Percentiles rank a stretch among this genome's conserved stretches.
phyloP scores from a whole-genome alignment of 2,113 vertebrate species.

The Myxocyprinus asiaticus region DNA sequence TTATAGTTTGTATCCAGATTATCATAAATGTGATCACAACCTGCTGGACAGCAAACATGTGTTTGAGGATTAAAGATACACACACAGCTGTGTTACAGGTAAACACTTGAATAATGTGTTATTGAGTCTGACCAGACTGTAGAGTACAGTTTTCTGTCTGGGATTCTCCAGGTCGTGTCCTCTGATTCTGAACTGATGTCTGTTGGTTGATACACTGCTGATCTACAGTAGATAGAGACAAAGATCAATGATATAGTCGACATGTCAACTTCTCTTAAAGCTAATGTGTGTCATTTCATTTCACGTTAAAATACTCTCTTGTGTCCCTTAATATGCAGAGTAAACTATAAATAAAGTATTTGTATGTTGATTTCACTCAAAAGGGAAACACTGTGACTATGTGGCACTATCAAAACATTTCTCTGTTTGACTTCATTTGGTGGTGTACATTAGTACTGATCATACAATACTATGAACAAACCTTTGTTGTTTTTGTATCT shows the following conservation, averaged over 20 bases:
- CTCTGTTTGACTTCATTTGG: neutral
- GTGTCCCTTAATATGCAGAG: too few relatives aligned
- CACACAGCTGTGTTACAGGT: neutral
- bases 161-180: neutral
- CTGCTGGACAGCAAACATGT: neutral
- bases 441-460: neutral
- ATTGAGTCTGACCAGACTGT: neutral
- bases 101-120: neutral
- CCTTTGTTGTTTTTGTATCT: conserved; percentile 40
- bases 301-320: too few relatives aligned
- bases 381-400: too few relatives aligned
- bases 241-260: neutral
- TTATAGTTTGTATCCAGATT: neutral
- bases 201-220: neutral
- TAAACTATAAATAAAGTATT: neutral
- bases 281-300: neutral
- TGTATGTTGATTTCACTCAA: too few relatives aligned
- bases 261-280: too few relatives aligned
- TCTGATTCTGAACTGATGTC: neutral
- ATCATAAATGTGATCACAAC: neutral
- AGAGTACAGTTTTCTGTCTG: neutral
- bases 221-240: neutral
- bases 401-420: neutral
- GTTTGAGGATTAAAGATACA: too few relatives aligned
- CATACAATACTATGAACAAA: neutral